Percentiles rank a stretch among this genome's conserved stretches.
Evolutionary conservation across 2,888 invertebrate genomes (phyloP).

Genomic region (Aphodius sticticus): DNA sequence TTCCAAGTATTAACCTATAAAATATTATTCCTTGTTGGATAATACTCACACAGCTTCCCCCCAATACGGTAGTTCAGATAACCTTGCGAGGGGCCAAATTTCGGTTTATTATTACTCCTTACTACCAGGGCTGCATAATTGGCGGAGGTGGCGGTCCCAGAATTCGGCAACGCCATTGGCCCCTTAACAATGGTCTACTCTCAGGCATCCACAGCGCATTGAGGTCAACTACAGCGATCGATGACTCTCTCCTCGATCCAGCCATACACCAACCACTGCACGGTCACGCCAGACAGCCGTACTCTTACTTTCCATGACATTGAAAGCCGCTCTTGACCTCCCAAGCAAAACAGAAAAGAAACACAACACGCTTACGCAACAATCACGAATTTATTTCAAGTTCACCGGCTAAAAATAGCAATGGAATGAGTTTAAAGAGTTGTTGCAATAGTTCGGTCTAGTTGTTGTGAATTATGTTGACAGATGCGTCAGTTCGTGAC

Average conservation of each 20-base stretch:
- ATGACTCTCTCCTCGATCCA: not conserved
- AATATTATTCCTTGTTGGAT: too few relatives aligned
- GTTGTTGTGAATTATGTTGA: too few relatives aligned
- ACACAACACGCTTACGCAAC: not conserved
- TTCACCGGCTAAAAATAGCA: not conserved
- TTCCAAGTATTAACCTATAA: too few relatives aligned
- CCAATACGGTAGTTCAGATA: not conserved
- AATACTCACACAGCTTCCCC: not conserved
- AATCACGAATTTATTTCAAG: not conserved
- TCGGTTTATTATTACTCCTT: not conserved
- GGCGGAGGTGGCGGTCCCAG: not conserved
- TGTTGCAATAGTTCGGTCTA: not conserved
- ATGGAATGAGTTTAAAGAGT: not conserved
- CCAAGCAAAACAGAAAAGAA: not conserved
- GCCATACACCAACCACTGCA: not conserved
- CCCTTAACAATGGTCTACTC: not conserved
- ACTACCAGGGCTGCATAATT: not conserved
- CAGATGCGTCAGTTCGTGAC: too few relatives aligned
- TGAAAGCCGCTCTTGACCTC: not conserved
- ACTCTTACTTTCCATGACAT: not conserved
- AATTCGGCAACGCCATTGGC: slow-evolving; percentile 4
- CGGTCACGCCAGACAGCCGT: not conserved
- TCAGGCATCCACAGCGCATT: not conserved
- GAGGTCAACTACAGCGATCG: not conserved
- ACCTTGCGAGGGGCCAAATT: not conserved